phyloP scores from a whole-genome alignment of 2,888 invertebrate species.

The Nasonia oneida region DNA sequence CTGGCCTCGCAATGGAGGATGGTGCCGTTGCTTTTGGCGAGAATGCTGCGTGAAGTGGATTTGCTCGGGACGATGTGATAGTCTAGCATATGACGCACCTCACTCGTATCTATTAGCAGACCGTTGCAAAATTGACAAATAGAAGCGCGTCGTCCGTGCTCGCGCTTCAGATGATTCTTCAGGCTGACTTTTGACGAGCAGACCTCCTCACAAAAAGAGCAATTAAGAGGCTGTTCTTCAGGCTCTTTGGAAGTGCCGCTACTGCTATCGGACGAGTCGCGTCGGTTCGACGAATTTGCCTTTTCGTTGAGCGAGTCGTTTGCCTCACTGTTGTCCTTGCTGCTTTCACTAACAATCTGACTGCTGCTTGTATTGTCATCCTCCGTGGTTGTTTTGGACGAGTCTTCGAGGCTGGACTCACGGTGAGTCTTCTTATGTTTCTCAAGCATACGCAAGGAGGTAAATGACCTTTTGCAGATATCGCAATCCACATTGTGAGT shows the following conservation, averaged over 20 bases:
- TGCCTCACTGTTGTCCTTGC: conserved; percentile 17
- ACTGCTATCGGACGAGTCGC: conserved; percentile 57
- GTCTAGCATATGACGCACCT: conserved; percentile 68
- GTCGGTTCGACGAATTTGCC: conserved; percentile 40
- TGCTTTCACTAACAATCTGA: background rate
- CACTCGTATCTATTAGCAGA: conserved; percentile 64
- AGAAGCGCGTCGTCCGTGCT: conserved; percentile 64
- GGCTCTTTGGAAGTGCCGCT: conserved; percentile 53
- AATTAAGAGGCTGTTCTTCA: conserved; percentile 49
- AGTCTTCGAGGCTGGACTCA: conserved; percentile 8
- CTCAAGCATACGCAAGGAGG: conserved; percentile 45
- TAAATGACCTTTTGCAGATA: conserved; percentile 65
- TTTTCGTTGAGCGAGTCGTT: conserved; percentile 37
- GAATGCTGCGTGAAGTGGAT: background rate
- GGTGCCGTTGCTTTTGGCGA: conserved; percentile 20
- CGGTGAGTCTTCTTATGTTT: conserved; percentile 54
- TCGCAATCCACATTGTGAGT: conserved; percentile 60
- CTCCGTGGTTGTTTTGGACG: background rate
- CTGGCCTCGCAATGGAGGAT: conserved; percentile 39
- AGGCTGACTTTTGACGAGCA: conserved; percentile 58
- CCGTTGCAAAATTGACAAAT: conserved; percentile 67
- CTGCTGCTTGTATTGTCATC: background rate
- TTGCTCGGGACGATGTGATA: conserved; percentile 64
- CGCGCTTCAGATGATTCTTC: conserved; percentile 64
- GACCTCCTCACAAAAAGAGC: conserved; percentile 56